Conservation (phyloP, 2,888 invertebrate genomes). For the Melanophora roralis region DNA sequence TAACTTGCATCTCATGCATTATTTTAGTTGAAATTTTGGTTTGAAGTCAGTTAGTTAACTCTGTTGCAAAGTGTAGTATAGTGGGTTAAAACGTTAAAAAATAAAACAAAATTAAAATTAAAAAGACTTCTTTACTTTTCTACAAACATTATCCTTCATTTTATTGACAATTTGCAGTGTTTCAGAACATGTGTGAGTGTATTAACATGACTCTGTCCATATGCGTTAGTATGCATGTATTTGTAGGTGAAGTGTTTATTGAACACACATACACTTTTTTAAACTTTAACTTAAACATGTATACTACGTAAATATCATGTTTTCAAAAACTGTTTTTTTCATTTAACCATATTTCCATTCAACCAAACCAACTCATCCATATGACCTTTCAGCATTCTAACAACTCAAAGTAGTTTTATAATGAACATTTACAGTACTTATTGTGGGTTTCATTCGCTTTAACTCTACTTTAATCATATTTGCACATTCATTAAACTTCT, state of each 20-base stretch:
- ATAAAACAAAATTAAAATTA: background rate
- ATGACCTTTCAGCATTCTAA: background rate
- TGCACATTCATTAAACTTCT: conserved; percentile 49
- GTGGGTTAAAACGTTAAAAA: conserved; percentile 9
- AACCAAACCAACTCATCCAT: background rate
- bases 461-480: conserved; percentile 51
- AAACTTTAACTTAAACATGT: background rate
- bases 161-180: conserved; percentile 42
- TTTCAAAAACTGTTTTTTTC: conserved; percentile 4
- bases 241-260: background rate
- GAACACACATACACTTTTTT: background rate
- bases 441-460: conserved; percentile 6
- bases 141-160: conserved; percentile 26
- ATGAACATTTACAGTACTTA: conserved; percentile 50
- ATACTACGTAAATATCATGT: no score
- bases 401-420: conserved; percentile 9
- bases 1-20: conserved; percentile 35
- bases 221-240: background rate
- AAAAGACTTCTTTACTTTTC: background rate
- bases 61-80: conserved; percentile 19
- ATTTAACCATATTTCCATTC: conserved; percentile 19
- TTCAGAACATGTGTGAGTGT: conserved; percentile 42
- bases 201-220: conserved; percentile 19
- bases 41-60: conserved; percentile 56
- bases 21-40: conserved; percentile 58